Base-by-base conservation (phyloP, 2,888 invertebrate species). In the Eubasilissa splendida region DNA sequence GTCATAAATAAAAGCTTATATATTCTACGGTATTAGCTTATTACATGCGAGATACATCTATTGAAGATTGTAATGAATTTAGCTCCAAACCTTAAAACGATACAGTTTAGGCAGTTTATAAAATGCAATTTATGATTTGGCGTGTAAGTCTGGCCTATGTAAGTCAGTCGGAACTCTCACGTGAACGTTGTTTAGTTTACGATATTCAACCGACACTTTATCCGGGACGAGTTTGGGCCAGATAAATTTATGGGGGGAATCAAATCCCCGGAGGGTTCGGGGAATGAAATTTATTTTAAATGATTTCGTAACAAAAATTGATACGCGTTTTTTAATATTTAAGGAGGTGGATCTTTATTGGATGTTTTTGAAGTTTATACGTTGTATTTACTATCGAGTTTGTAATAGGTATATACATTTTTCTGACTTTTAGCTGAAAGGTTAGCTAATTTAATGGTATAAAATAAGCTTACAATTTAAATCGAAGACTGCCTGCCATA, bases 61-160 rank as follows among this genome's bases (percentile, higher is more conserved):
- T 42, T 2, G 42, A 42, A 42, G 42, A 42, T 42, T 42, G 42
- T 42, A 42, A 42, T 42, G 42, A 42, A 42, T 42, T 42, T 42
- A 42, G 4, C 42, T 2, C 42, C 42, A 42, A 42, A 63, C 63
- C 42, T 63, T 12, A 31, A 63, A 63, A 63, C 63, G 14, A 9
- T 68, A 8, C 58, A 8, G n/a, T 50, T 68, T 42, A 54, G 33
- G 54, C 74, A 14, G 10, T 31, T 10, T 63, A 10, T 63, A 58
- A 74, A 74, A 58, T 50, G 50, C 59, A 58, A 74, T 74, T 74
- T 74, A 74, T 74, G 74, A 74, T 74, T 10, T 8, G 42, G 12
- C 33, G 52, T 59, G 14, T 58, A 74, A 42, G 12, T 54, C 53
- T 31, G 22, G 22, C 11, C 31, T 22, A 22, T 22, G 22, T 22